Evolutionary conservation across 2,113 vertebrate genomes (phyloP).

Genomic region (Myocastor coypus): DNA sequence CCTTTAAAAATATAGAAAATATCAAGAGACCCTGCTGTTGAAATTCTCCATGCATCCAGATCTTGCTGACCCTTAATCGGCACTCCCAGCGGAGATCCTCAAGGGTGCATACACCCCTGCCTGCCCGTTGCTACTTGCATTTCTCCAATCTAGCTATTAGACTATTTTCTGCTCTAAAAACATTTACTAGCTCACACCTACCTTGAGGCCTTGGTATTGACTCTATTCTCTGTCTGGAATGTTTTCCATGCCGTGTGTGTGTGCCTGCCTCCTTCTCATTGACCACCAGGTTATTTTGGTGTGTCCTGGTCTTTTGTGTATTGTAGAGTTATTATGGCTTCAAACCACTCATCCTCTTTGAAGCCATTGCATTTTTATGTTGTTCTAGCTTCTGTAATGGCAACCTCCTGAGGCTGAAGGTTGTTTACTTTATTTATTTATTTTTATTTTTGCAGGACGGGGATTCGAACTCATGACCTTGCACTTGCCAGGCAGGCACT

Average conservation of each 20-base stretch:
- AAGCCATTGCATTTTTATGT: neutral
- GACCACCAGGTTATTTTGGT: neutral
- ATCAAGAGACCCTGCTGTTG: neutral
- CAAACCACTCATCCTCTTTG: neutral
- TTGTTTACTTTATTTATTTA: too few species aligned
- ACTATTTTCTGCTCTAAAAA: neutral
- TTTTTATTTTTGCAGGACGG: too few species aligned
- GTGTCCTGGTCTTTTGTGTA: neutral
- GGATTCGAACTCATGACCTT: too few species aligned
- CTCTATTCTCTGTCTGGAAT: neutral
- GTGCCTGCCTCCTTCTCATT: neutral
- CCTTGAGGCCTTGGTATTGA: neutral
- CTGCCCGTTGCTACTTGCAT: too few species aligned
- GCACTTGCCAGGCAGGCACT: too few species aligned
- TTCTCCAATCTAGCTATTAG: too few species aligned
- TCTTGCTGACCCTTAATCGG: neutral
- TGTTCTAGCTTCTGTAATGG: neutral
- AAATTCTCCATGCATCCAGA: neutral
- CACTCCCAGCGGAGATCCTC: neutral
- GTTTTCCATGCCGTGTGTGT: neutral
- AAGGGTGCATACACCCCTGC: fast-evolving
- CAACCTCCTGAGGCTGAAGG: neutral
- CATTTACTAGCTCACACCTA: neutral
- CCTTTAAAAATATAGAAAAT: neutral
- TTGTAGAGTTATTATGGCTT: neutral